These are phyloP conservation scores for Australoheros facetus DNA, from an alignment of 2,797 vertebrate genomes.

Conservation along the genomic window DNA sequence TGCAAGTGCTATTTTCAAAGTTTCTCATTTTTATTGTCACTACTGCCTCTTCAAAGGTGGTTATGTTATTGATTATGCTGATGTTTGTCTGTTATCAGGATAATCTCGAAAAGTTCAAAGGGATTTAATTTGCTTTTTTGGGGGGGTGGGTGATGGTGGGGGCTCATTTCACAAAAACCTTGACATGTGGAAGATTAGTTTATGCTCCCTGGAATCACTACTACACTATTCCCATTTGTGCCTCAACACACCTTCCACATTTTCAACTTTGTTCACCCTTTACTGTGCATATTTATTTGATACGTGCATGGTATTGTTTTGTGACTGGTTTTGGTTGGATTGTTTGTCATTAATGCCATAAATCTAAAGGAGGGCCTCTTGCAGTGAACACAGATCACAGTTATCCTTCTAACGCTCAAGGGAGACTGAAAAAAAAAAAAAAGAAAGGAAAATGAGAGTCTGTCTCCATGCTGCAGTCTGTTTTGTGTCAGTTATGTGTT, in stretches of 20 bases:
- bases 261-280: not conserved
- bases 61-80: not conserved
- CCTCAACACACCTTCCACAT: not conserved
- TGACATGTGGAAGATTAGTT: not conserved
- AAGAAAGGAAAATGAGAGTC: conserved; percentile 19
- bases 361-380: conserved; percentile 10
- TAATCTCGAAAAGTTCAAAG: not conserved
- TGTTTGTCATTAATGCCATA: conserved; percentile 22
- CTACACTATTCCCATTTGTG: not conserved
- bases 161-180: not conserved
- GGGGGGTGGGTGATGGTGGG: too few species aligned
- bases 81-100: not conserved
- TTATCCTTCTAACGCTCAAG: conserved; percentile 2
- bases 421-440: not conserved
- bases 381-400: not conserved
- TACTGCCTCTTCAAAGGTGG: not conserved
- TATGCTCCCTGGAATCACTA: not conserved
- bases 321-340: conserved; percentile 14
- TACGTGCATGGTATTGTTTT: not conserved
- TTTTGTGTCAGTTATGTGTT: conserved; percentile 37
- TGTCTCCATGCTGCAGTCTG: conserved; percentile 38
- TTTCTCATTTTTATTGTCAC: not conserved
- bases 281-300: not conserved
- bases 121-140: not conserved
- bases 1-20: not conserved